Evolutionary conservation across 2,888 invertebrate species (phyloP).

Genomic region (Cacoxenus indagator): DNA sequence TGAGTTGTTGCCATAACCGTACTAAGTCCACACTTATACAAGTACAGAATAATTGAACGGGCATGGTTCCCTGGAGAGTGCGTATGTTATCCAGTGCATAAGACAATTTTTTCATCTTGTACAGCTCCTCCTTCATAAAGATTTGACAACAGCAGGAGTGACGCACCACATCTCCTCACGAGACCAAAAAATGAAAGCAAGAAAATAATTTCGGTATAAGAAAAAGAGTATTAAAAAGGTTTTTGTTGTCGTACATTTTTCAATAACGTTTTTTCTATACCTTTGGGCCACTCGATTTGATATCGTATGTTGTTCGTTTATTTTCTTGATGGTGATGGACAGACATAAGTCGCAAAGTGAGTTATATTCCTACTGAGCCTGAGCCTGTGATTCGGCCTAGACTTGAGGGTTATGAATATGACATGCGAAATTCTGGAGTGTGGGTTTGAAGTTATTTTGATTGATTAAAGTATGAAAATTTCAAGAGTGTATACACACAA

Average conservation of each 20-base stretch:
- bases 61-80: conserved; percentile 48
- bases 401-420: conserved; percentile 1
- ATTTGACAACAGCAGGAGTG: background rate
- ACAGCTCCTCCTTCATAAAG: background rate
- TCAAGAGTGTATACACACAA: background rate
- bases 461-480: conserved; percentile 17
- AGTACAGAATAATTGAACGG: background rate
- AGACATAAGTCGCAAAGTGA: background rate
- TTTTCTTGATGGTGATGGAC: background rate
- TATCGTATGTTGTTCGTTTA: background rate
- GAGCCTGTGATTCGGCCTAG: background rate
- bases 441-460: conserved; percentile 12
- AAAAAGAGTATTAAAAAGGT: conserved; percentile 59
- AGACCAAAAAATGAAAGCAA: background rate
- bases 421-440: background rate
- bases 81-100: conserved; percentile 50
- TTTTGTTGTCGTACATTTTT: conserved; percentile 47
- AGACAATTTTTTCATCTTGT: background rate
- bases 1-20: conserved; percentile 11
- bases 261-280: background rate
- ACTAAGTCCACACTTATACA: background rate
- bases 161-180: background rate
- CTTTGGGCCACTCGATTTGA: background rate
- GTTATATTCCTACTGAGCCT: background rate
- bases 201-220: background rate